phyloP scores from a whole-genome alignment of 2,888 invertebrate genomes.

The Proisotoma minuta region DNA sequence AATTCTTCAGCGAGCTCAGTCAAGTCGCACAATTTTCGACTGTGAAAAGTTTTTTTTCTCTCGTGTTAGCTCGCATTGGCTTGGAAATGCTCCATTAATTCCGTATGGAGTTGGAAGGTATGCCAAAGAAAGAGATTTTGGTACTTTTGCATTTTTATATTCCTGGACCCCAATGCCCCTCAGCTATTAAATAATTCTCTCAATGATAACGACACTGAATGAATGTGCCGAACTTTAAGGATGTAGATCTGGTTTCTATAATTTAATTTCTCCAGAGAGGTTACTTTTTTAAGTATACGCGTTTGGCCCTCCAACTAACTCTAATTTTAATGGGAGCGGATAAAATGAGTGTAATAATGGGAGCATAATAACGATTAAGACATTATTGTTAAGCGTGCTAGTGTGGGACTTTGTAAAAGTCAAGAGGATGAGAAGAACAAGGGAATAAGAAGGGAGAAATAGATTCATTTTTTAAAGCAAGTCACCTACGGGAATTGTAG shows the following conservation, averaged over 20 bases:
- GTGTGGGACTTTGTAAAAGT: not conserved
- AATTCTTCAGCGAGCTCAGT: too few species aligned
- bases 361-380: not conserved
- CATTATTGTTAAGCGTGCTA: not conserved
- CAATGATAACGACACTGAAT: not conserved
- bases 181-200: not conserved
- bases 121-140: not conserved
- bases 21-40: too few species aligned
- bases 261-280: not conserved
- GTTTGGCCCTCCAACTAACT: not conserved
- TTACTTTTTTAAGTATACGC: not conserved
- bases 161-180: not conserved
- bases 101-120: constrained; percentile 11
- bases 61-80: too few species aligned
- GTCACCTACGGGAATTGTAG: not conserved
- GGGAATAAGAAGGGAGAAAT: too few species aligned
- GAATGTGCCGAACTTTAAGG: constrained; percentile 1
- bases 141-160: constrained; percentile 5
- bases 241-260: not conserved
- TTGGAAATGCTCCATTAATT: constrained; percentile 26
- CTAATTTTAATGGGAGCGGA: not conserved
- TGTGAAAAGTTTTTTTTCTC: too few species aligned
- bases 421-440: not conserved
- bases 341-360: not conserved
- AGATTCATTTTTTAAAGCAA: not conserved